Base-by-base conservation (phyloP, 2,797 vertebrate species). In the Alectoris magna region DNA sequence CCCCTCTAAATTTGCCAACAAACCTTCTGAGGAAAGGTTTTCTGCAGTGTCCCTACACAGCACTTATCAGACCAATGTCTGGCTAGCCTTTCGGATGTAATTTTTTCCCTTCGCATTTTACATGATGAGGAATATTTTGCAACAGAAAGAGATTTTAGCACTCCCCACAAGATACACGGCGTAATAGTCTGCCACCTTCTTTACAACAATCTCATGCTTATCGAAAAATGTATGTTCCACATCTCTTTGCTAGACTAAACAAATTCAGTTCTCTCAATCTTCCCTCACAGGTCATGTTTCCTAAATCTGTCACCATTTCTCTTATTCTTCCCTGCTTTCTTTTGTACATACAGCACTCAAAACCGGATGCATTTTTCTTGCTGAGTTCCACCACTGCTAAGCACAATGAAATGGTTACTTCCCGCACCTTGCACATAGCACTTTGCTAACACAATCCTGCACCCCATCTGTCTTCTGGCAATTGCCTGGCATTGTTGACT, bases 381-480 rank as follows among this genome's bases (percentile, higher is more conserved):
- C 67, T 7, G 55, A 72, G 43, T 81, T 85, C 87, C 76, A 51
- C 70, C 70, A 81, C 62, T 70, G 5, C 85, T 78, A 41, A 87
- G 59, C 60, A 80, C 2, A 76, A 78, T 84, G 72, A 95, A 94
- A 86, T 15, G 39, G 70, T 94, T 96, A 76, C 71, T 92, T 96
- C 96, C 95, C 78, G 72, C 87, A 66, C 11, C 73, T 63, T 59
- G 87, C 90, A 78, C 76, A 71, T 67, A 84, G 12, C 56, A 67
- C 58, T 90, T 71, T 62, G 80, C 71, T 92, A 94, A 95, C 10
- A 49, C 74, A 93, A 87, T 82, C 91, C 71, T 58, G 83, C 64
- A 55, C n/a, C 83, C 78, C 36, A 70, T 19, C 34, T 84, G 87
- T 60, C 87, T 89, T 69, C 84, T 84, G 89, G 83, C 94, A 94